Evolutionary conservation across 2,888 invertebrate species (phyloP), one percentile per base, ranked within the genome.

Genomic region (Drosophila phalerata): DNA sequence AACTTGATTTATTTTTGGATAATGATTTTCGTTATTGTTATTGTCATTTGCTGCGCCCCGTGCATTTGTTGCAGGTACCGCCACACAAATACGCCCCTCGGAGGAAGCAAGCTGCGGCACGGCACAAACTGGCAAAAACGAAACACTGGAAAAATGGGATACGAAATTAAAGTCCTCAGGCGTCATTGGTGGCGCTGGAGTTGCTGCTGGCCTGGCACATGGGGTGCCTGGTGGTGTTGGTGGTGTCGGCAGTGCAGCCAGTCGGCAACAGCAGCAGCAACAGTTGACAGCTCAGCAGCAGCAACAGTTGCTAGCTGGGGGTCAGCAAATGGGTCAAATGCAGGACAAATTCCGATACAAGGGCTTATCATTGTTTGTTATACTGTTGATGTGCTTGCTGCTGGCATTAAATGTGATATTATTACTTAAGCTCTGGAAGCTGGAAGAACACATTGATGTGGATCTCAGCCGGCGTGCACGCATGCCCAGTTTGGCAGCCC

Each of bases 371-470:
- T 84, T 91, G 80, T 93, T 93, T 80, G 93, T 94, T 73, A 93
- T 94, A 81, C 87, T 92, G 76, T 92, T 95, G 76, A 93, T 96
- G 92, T 93, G 96, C 87, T 93, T 94, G 76, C 94, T 94, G 78
- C 94, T 96, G 76, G 93, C 97, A 84, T 93, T 97, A 86, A 96
- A 96, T 93, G 96, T 96, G 76, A 94, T 96, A 91, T 94, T 98
- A 69, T 97, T 97, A 94, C 96, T 96, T 93, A 96, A 96, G 93
- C 94, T 98, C 79, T 96, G 96, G 96, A 94, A 94, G 79, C 92
- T 96, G 74, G 96, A 97, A 91, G 94, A 95, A 69, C 92, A 90
- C 77, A 92, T 92, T 71, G 92, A 92, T 56, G 86, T 83, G 68
- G 92, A 92, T 83, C 82, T 90, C 77, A 88, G 68, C 57, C 86